Evolutionary conservation across 2,797 vertebrate species (phyloP), one percentile per base, ranked within the genome.

Genomic region (Mus caroli): DNA sequence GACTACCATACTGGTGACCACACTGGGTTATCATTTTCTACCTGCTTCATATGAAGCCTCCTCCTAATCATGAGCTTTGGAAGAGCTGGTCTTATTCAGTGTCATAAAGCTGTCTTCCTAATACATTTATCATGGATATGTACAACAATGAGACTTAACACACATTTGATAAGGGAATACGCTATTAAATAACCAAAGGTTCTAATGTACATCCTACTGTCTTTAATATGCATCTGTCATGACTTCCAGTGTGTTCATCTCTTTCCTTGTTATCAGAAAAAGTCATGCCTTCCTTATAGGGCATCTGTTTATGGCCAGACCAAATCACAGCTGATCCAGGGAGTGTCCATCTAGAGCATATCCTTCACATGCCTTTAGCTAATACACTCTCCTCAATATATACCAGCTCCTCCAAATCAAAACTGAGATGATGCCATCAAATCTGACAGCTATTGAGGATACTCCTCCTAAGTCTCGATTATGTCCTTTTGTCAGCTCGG

Each of bases 401-500:
- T 92, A 76, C 64, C n/a, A 14, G 17, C 22, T 91, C 84, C 37
- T 73, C 34, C 85, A 69, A 58, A 93, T 67, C 54, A 60, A 91
- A 95, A 37, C 7, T 4, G 34, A 13, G 22, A 37, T n/a, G 52
- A 62, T 62, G 69, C 64, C 64, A 56, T 62, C 20, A 28, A 34
- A 83, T 19, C 90, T 91, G 40, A 62, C 37, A 58, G 13, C 34
- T 34, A 62, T 52, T 76, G 67, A 10, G 28, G 73, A 34, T 78
- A 43, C 22, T 94, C 54, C 60, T 58, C 34, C 26, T 75, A 73
- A 94, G 76, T 76, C n/a, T 80, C 64, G 17, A 71, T 94, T 91
- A 92, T 31, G 88, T 84, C 82, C 67, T 89, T 75, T 94, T 78
- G 92, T 96, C 92, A 58, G 90, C 79, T 77, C 0, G 0, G 62